Base-by-base conservation (phyloP, 2,888 invertebrate genomes). In the Heliconius aoede region DNA sequence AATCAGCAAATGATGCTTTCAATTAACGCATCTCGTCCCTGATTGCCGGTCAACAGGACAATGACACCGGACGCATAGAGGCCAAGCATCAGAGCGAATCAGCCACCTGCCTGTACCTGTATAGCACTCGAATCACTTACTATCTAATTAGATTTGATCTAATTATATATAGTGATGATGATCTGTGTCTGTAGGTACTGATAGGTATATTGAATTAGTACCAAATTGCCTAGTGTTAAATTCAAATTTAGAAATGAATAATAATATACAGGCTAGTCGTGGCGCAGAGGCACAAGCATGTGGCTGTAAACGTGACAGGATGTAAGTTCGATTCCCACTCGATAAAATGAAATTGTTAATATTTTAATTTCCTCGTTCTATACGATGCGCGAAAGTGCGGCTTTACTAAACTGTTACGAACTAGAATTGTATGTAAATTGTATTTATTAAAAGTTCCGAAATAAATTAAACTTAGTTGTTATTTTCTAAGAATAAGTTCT, bases 341-440 rank as follows among this genome's bases (percentile, higher is more conserved):
- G 18, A 5, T 4, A 5, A 18, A 46, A 46, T 46, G 5, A 46
- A 46, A 46, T 46, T 5, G 15, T 46, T 1, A 18, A 46, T 18
- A 46, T 5, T 46, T 46, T 15, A 15, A 0, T 46, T 46, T 46
- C 46, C 18, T 46, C 46, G 5, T 4, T 4, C 15, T n/a, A n/a
- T n/a, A n/a, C n/a, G n/a, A n/a, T n/a, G n/a, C n/a, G n/a, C n/a
- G n/a, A n/a, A n/a, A n/a, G n/a, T n/a, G n/a, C n/a, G n/a, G n/a
- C n/a, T n/a, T n/a, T n/a, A n/a, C 58, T n/a, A 46, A 75, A 65
- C 73, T 62, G 18, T 61, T 75, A 65, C 80, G 85, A 92, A 92
- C 86, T 91, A 92, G 88, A 84, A 91, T 92, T 91, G 88, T 87
- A 90, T 89, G 88, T 87, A 89, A 91, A 91, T 90, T 81, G 81